These are phyloP conservation scores for Arothron firmamentum DNA, from an alignment of 2,113 vertebrate species.

Conservation along the genomic window DNA sequence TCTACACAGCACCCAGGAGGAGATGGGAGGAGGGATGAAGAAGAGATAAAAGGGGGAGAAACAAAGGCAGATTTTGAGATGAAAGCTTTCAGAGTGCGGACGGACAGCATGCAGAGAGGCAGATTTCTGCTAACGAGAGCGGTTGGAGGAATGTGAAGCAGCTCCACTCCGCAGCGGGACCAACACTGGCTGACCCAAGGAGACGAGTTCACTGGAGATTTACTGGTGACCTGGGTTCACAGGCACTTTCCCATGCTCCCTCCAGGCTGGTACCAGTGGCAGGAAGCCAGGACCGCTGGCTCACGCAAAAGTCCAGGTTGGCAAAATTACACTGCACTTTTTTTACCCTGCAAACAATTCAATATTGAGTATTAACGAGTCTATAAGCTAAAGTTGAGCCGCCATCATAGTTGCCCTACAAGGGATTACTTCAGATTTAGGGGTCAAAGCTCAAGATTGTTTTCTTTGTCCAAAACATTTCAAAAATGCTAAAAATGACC, in stretches of 20 bases:
- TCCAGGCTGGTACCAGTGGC: slow-evolving; percentile 6
- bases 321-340: background rate
- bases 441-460: too few species aligned
- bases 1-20: slow-evolving; percentile 70
- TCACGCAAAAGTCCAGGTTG: slow-evolving; percentile 2
- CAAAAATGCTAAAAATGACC: too few species aligned
- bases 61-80: slow-evolving; percentile 8
- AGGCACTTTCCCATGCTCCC: slow-evolving; percentile 16
- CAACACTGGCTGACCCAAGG: slow-evolving; percentile 10
- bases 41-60: slow-evolving; percentile 1
- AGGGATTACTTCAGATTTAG: too few species aligned
- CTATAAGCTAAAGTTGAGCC: background rate
- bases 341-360: too few species aligned
- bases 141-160: slow-evolving; percentile 20
- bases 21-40: slow-evolving; percentile 13
- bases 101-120: background rate
- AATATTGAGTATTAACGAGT: too few species aligned
- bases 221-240: background rate
- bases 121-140: slow-evolving; percentile 16
- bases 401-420: too few species aligned
- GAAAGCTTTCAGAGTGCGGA: background rate
- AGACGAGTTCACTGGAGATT: slow-evolving; percentile 25
- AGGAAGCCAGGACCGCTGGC: background rate
- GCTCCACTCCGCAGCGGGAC: background rate
- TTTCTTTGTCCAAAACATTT: too few species aligned